phyloP scores from a whole-genome alignment of 1,140 invertebrate species.

The Tachypleus tridentatus region DNA sequence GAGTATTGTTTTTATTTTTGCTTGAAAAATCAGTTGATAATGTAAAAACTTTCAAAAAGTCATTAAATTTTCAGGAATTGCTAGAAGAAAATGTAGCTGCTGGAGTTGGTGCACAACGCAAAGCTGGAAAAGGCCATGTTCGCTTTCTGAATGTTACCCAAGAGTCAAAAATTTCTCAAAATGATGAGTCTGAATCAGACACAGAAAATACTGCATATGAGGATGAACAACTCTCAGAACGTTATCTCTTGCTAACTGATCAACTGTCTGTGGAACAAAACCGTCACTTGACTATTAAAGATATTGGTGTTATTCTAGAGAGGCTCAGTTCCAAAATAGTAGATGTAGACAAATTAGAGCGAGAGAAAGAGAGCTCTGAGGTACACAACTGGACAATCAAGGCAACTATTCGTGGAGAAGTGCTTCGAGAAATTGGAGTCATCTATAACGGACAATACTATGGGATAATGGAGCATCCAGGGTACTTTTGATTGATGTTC shows the following conservation, averaged over 20 bases:
- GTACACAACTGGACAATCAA: slow-evolving; percentile 91
- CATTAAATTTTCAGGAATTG: slow-evolving; percentile 63
- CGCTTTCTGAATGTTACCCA: slow-evolving; percentile 16
- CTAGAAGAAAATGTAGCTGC: slow-evolving; percentile 2
- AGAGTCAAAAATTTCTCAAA: slow-evolving; percentile 17
- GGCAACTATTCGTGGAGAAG: slow-evolving; percentile 78
- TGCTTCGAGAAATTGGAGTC: slow-evolving; percentile 74
- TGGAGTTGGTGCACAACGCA: slow-evolving; percentile 1
- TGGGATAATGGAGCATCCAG: slow-evolving; percentile 83
- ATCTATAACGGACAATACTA: slow-evolving; percentile 94
- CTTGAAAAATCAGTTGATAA: slow-evolving; percentile 81
- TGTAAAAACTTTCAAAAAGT: too few species aligned
- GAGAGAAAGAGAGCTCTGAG: slow-evolving; percentile 78
- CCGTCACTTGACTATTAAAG: slow-evolving; percentile 78
- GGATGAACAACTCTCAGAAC: slow-evolving; percentile 44
- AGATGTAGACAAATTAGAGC: slow-evolving; percentile 78
- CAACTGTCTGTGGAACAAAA: slow-evolving; percentile 74
- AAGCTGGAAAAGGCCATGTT: slow-evolving; percentile 1
- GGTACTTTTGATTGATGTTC: slow-evolving; percentile 42
- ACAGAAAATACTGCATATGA: slow-evolving; percentile 67
- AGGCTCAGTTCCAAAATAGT: slow-evolving; percentile 81
- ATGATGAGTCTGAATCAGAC: slow-evolving; percentile 66
- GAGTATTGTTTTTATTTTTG: slow-evolving; percentile 79
- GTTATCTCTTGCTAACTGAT: slow-evolving; percentile 82
- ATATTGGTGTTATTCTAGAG: slow-evolving; percentile 87